Percentiles rank a stretch among this genome's conserved stretches.
These are phyloP conservation scores for Drosophila novamexicana DNA, from an alignment of 1,140 invertebrate species.

Conservation along the genomic window DNA sequence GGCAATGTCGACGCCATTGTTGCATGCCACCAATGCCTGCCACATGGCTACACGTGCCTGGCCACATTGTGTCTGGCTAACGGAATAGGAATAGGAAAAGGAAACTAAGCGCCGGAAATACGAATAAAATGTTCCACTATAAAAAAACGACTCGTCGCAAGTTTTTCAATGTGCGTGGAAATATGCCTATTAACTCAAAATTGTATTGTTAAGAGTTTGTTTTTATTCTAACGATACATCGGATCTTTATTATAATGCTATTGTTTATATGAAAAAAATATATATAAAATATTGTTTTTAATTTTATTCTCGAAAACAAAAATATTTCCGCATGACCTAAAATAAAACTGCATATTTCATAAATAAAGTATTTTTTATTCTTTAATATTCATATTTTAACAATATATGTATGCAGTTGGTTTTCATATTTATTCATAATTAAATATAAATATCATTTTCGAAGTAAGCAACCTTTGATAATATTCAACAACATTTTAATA, in stretches of 20 bases:
- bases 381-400: too few species aligned
- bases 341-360: too few species aligned
- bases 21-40: conserved; percentile 20
- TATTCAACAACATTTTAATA: too few species aligned
- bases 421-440: too few species aligned
- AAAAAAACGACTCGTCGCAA: neutral
- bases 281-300: too few species aligned
- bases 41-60: conserved; percentile 21
- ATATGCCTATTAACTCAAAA: conserved; percentile 6
- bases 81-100: conserved; percentile 28
- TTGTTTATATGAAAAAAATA: neutral
- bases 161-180: neutral
- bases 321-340: too few species aligned
- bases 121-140: conserved; percentile 22
- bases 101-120: conserved; percentile 21
- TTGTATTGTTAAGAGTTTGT: neutral
- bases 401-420: too few species aligned
- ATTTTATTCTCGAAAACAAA: too few species aligned
- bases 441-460: too few species aligned
- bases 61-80: neutral
- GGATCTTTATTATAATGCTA: neutral
- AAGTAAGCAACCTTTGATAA: too few species aligned
- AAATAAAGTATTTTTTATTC: too few species aligned
- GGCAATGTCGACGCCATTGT: conserved; percentile 22
- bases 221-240: neutral